Evolutionary conservation across 1,140 invertebrate species (phyloP), one percentile per base, ranked within the genome.

Genomic region (Papilio helenus): DNA sequence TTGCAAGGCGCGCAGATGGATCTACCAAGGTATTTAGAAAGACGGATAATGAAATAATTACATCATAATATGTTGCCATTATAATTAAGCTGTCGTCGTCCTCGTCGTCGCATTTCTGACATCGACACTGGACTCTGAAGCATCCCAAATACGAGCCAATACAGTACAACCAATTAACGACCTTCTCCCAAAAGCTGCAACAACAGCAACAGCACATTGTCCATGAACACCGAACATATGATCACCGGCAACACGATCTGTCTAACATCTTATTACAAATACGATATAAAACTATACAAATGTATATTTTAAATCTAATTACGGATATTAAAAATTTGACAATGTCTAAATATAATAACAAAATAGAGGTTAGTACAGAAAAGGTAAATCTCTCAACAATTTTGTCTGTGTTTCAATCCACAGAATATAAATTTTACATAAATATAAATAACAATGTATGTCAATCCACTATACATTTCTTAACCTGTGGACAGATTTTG

Each of bases 201-300:
- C 79, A 83, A 49, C 90, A 92, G 18, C 83, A 87, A 71, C 85
- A 88, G 82, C 90, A 92, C 89, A 92, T 92, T 49, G 84, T 88
- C 65, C 39, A 34, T 3, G 26, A 20, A 39, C 14, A 76, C 49
- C 26, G 49, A 61, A 23, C 46, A 65, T 65, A 58, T 39, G 51
- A 58, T 77, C 55, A 76, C 29, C 29, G 26, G 58, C 74, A 29
- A 39, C 34, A 39, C 26, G 39, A 51, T 72, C 72, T 42, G 42
- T 14, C 8, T 51, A 58, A 42, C 76, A 65, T 65, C 26, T 65
- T 65, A 65, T 65, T 26, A 29, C 4, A 65, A 65, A 29, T 65
- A 29, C 26, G 61, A 29, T 29, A 65, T 2, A 29, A 65, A 65
- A 65, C 61, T 65, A 29, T 65, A 26, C 23, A 29, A 65, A 51